A percentile compares a stretch with the other conserved stretches of the same genome.
Evolutionary conservation across 2,797 vertebrate genomes (phyloP).

Genomic region (Heteromormyrus szaboi): DNA sequence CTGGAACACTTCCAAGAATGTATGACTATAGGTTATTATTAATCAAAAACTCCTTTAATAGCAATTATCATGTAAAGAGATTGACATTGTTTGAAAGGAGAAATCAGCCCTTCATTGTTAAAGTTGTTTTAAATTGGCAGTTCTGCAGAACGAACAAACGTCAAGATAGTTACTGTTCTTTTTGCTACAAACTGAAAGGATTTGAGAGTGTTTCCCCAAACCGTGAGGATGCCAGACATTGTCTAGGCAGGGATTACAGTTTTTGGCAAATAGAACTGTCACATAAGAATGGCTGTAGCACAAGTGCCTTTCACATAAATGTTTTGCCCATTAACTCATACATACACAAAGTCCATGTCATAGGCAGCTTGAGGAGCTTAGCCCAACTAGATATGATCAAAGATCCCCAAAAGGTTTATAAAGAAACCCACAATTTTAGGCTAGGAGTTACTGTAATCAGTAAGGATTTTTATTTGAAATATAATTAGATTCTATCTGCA

Average conservation of each 20-base stretch:
- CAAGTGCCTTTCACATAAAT: neutral
- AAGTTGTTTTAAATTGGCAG: neutral
- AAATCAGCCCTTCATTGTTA: neutral
- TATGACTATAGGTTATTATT: neutral
- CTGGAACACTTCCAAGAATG: neutral
- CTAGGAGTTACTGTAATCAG: neutral
- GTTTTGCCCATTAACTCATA: neutral
- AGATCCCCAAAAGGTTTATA: neutral
- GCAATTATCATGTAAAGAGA: neutral
- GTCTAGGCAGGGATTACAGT: neutral
- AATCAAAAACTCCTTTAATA: neutral
- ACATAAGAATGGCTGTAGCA: neutral
- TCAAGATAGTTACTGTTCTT: neutral
- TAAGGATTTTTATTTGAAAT: neutral
- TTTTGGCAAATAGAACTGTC: neutral
- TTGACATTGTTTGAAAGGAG: neutral
- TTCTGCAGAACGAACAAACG: neutral
- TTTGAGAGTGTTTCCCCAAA: neutral
- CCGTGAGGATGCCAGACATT: neutral
- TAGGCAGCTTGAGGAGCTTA: neutral
- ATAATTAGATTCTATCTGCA: neutral
- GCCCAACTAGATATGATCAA: neutral
- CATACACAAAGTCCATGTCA: neutral
- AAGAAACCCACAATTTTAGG: neutral
- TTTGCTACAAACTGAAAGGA: neutral